phyloP scores from a whole-genome alignment of 1,140 invertebrate genomes.

The Mamestra configurata region DNA sequence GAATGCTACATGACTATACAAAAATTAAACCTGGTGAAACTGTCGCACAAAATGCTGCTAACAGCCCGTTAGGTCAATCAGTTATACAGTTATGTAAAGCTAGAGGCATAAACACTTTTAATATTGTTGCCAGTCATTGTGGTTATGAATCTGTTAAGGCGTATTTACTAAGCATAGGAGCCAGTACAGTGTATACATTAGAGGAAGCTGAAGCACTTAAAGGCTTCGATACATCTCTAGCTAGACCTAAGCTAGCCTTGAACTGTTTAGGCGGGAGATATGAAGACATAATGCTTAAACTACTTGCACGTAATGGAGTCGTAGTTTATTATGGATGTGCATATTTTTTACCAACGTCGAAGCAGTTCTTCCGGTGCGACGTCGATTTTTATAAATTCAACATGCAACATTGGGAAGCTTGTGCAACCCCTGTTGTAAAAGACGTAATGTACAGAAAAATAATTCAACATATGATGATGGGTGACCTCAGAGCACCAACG shows the following conservation, averaged over 20 bases:
- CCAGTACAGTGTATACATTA: constrained; percentile 95
- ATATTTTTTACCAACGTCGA: constrained; percentile 95
- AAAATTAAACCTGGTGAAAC: constrained; percentile 91
- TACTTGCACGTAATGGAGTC: constrained; percentile 91
- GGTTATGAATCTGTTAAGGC: constrained; percentile 91
- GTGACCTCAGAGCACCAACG: constrained; percentile 92
- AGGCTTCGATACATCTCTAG: constrained; percentile 90
- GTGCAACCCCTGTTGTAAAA: constrained; percentile 86
- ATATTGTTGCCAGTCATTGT: constrained; percentile 94
- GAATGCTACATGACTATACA: constrained; percentile 97
- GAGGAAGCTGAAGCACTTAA: constrained; percentile 92
- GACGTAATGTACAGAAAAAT: constrained; percentile 93
- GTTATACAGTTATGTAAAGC: constrained; percentile 95
- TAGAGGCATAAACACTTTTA: constrained; percentile 94
- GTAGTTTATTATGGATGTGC: constrained; percentile 99
- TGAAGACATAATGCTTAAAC: constrained; percentile 93
- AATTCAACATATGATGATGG: constrained; percentile 90
- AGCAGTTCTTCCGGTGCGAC: constrained; percentile 96
- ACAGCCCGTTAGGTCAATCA: constrained; percentile 97
- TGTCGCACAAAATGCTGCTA: constrained; percentile 97
- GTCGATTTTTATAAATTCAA: constrained; percentile 95
- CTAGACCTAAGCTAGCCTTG: constrained; percentile 94
- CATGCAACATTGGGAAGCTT: constrained; percentile 95
- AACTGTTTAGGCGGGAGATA: constrained; percentile 98
- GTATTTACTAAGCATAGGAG: constrained; percentile 93